Conservation (phyloP, 2,888 invertebrate species). For the Paralinhomoeus sp. region DNA sequence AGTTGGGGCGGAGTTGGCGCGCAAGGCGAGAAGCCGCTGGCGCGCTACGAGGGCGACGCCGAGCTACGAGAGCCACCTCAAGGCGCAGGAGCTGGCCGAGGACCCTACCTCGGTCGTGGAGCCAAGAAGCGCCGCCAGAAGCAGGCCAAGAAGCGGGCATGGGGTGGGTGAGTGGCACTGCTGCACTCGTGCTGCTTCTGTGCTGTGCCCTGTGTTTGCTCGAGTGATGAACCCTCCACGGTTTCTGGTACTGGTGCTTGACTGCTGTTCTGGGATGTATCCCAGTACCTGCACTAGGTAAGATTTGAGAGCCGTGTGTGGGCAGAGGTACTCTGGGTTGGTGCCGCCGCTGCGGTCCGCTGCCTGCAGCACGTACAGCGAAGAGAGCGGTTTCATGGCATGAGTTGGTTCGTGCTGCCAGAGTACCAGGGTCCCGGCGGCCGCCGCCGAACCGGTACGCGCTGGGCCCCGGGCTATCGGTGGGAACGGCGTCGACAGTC, state of each 20-base stretch:
- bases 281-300: too few relatives aligned
- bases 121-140: conserved; percentile 41
- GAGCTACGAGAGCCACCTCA: not conserved
- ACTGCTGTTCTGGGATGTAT: too few relatives aligned
- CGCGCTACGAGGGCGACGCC: conserved; percentile 40
- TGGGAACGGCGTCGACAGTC: conserved; percentile 97
- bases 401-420: conserved; percentile 25
- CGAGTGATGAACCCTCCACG: not conserved
- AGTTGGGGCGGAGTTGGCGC: conserved; percentile 49
- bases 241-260: not conserved
- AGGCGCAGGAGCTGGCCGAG: conserved; percentile 43
- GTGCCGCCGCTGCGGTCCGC: too few relatives aligned
- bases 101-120: conserved; percentile 79
- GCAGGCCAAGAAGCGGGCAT: conserved; percentile 18
- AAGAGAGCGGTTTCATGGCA: too few relatives aligned
- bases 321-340: too few relatives aligned
- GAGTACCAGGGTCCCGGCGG: conserved; percentile 51
- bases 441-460: conserved; percentile 67
- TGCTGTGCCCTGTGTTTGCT: not conserved
- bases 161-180: not conserved
- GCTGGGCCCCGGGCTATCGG: conserved; percentile 69
- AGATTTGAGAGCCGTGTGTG: too few relatives aligned
- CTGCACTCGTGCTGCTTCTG: not conserved
- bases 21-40: conserved; percentile 70
- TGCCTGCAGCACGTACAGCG: too few relatives aligned